Conservation (phyloP, 1,140 invertebrate genomes). For the Galendromus occidentalis region DNA sequence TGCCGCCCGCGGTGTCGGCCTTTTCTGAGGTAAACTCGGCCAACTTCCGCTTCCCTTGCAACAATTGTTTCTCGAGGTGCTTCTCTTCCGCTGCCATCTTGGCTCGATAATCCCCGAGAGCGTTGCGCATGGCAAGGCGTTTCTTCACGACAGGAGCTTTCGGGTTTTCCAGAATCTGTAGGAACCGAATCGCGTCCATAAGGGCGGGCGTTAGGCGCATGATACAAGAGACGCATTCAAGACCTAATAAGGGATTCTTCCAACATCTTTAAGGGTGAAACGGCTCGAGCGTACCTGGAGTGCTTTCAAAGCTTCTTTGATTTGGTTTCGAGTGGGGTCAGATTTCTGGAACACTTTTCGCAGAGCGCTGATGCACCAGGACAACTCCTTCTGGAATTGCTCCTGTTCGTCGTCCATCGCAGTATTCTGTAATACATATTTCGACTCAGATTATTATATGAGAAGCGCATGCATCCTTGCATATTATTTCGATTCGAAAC, state of each 20-base stretch:
- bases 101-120: neutral
- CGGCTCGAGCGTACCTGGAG: neutral
- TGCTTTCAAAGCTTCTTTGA: neutral
- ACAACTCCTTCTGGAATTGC: neutral
- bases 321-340: neutral
- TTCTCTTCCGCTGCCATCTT: conserved; percentile 3
- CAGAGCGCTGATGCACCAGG: neutral
- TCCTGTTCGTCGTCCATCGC: neutral
- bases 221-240: too few relatives aligned
- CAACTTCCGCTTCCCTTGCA: neutral
- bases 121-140: neutral
- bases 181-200: neutral
- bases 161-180: neutral
- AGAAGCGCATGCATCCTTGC: too few relatives aligned
- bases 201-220: too few relatives aligned
- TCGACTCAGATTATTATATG: too few relatives aligned
- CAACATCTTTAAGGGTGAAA: neutral
- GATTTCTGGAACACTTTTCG: neutral
- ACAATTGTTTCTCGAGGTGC: neutral
- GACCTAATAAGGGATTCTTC: too few relatives aligned
- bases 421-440: too few relatives aligned
- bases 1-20: too few relatives aligned
- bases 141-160: neutral
- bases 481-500: too few relatives aligned
- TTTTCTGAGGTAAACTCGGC: neutral